These are phyloP conservation scores for Teleogryllus occipitalis DNA, from an alignment of 1,140 invertebrate species.

Conservation along the genomic window DNA sequence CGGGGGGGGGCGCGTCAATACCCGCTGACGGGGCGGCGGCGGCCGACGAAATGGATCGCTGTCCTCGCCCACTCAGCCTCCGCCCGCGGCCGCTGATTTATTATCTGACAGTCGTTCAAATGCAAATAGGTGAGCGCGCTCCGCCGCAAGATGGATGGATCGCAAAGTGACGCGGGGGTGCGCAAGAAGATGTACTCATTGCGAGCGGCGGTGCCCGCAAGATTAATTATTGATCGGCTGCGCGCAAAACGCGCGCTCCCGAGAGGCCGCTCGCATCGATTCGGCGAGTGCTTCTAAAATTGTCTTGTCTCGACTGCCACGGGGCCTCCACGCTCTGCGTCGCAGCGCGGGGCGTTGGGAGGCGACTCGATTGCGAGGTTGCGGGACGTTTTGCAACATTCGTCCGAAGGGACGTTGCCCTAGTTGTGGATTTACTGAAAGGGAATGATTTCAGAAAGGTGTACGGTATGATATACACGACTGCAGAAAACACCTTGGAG, in stretches of 20 bases:
- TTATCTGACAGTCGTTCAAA: slow-evolving; percentile 18
- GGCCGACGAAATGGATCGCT: slow-evolving; percentile 11
- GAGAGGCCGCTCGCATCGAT: neutral
- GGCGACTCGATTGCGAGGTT: no score
- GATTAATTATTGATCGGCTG: neutral
- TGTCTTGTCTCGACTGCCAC: neutral
- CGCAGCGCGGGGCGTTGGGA: no score
- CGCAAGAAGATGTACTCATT: neutral
- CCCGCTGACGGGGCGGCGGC: neutral
- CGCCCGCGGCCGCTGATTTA: slow-evolving; percentile 11
- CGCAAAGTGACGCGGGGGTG: neutral
- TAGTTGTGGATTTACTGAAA: no score
- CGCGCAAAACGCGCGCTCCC: neutral
- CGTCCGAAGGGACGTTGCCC: no score
- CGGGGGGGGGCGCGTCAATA: neutral
- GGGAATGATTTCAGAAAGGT: no score
- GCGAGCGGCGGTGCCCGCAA: neutral
- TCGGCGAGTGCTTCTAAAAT: neutral
- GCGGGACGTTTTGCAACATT: no score
- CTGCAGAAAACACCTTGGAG: no score
- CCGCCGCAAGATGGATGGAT: neutral
- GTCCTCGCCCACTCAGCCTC: slow-evolving; percentile 11
- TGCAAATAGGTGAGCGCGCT: slow-evolving; percentile 11
- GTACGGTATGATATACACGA: no score
- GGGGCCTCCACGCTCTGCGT: no score